These are phyloP conservation scores for Parazoanthus darwini DNA, from an alignment of 92 coral and sea anemone species.

Conservation along the genomic window DNA sequence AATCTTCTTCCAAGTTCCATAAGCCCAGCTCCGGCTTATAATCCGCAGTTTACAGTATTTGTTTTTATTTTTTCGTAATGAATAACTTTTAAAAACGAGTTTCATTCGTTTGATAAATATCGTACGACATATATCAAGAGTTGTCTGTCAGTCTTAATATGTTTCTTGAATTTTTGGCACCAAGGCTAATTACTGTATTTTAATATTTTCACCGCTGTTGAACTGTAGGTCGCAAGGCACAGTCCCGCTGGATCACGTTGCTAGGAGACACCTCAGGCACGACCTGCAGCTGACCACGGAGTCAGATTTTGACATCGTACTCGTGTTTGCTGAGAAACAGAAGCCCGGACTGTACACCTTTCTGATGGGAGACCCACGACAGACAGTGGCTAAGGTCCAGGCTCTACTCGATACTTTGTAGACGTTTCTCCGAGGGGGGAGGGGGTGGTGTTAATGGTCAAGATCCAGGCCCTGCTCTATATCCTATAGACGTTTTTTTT, in stretches of 20 bases:
- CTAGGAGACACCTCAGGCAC: slow-evolving; percentile 79
- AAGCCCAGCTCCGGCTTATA: too few relatives aligned
- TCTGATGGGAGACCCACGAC: slow-evolving; percentile 85
- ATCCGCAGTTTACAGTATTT: too few relatives aligned
- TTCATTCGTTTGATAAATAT: too few relatives aligned
- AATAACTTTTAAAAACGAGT: too few relatives aligned
- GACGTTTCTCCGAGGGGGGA: background rate
- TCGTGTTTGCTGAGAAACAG: slow-evolving; percentile 90
- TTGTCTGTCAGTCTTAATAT: too few relatives aligned
- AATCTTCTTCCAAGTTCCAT: too few relatives aligned
- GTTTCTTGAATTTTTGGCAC: too few relatives aligned
- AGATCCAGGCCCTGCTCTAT: slow-evolving; percentile 75
- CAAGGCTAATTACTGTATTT: too few relatives aligned
- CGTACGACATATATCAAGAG: too few relatives aligned
- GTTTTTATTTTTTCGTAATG: too few relatives aligned
- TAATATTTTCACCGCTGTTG: background rate
- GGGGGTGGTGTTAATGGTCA: slow-evolving; percentile 44
- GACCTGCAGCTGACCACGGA: slow-evolving; percentile 90
- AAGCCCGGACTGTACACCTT: slow-evolving; percentile 88
- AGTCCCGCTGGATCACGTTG: slow-evolving; percentile 65
- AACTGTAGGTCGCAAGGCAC: slow-evolving; percentile 64
- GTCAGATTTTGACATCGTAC: slow-evolving; percentile 82
- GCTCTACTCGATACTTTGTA: slow-evolving; percentile 66
- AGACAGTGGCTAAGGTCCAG: slow-evolving; percentile 70
- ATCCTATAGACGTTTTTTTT: slow-evolving; percentile 27